Conservation (phyloP, 1,140 invertebrate genomes). For the Drosophila arizonae region DNA sequence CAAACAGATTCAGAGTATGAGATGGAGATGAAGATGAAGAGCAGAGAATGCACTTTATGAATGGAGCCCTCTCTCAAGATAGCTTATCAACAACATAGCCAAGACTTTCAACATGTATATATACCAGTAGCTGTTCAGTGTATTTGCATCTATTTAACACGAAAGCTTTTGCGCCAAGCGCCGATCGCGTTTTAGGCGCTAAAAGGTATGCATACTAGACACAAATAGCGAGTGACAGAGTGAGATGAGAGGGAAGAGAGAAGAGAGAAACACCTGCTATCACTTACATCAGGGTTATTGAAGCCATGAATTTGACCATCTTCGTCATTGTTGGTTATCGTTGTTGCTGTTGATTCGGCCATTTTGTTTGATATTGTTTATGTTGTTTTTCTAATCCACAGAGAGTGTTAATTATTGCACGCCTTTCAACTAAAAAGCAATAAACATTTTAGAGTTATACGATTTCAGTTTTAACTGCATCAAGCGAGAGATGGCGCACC, state of each 20-base stretch:
- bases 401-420: conserved; percentile 64
- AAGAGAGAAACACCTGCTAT: conserved; percentile 7
- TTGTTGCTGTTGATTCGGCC: conserved; percentile 72
- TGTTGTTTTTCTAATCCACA: conserved; percentile 25
- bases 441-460: conserved; percentile 32
- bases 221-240: no score
- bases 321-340: conserved; percentile 54
- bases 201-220: background rate
- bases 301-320: conserved; percentile 77
- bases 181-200: background rate
- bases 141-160: no score
- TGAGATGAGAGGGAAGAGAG: background rate
- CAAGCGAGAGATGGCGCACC: conserved; percentile 47
- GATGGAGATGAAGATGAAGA: no score
- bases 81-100: no score
- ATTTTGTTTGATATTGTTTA: conserved; percentile 52
- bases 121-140: no score
- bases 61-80: no score
- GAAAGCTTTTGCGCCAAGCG: background rate
- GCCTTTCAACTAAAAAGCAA: conserved; percentile 55
- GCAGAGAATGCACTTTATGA: no score
- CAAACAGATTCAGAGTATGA: background rate
- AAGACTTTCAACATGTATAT: no score
- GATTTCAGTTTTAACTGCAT: conserved; percentile 51
- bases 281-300: conserved; percentile 76